A percentile compares a stretch with the other conserved stretches of the same genome.
These are phyloP conservation scores for Temnothorax ravouxi DNA, from an alignment of 2,888 invertebrate species.

Conservation along the genomic window DNA sequence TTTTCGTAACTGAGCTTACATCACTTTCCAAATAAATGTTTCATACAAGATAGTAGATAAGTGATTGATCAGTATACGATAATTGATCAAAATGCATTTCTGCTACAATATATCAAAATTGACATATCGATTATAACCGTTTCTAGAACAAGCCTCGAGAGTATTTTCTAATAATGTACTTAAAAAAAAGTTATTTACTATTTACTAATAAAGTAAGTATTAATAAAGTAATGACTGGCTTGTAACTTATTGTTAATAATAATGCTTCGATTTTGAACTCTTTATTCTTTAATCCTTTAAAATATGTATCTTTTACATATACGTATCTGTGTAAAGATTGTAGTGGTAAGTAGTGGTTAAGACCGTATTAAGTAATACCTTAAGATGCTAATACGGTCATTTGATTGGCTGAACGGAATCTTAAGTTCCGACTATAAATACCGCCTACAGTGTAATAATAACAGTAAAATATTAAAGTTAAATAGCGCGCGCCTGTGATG, in stretches of 20 bases:
- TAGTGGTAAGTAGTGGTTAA: no score
- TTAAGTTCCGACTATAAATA: no score
- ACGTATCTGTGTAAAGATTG: neutral
- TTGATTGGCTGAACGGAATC: no score
- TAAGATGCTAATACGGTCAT: no score
- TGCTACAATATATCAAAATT: constrained; percentile 32
- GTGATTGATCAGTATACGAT: constrained; percentile 36
- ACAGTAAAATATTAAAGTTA: no score
- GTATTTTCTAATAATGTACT: neutral
- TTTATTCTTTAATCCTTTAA: neutral
- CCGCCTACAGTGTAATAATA: no score
- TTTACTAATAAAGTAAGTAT: no score
- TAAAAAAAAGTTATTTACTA: no score
- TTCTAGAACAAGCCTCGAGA: constrained; percentile 14
- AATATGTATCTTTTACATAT: neutral
- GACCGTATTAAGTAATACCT: no score
- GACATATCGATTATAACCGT: constrained; percentile 40
- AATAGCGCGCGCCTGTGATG: no score
- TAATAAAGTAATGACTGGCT: no score
- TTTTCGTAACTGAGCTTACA: constrained; percentile 24
- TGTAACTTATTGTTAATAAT: no score
- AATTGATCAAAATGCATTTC: constrained; percentile 23
- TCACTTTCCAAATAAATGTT: constrained; percentile 21
- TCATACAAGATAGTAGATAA: constrained; percentile 23
- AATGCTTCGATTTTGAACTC: neutral